phyloP scores from a whole-genome alignment of 2,113 vertebrate genomes.

The Lanius collurio region DNA sequence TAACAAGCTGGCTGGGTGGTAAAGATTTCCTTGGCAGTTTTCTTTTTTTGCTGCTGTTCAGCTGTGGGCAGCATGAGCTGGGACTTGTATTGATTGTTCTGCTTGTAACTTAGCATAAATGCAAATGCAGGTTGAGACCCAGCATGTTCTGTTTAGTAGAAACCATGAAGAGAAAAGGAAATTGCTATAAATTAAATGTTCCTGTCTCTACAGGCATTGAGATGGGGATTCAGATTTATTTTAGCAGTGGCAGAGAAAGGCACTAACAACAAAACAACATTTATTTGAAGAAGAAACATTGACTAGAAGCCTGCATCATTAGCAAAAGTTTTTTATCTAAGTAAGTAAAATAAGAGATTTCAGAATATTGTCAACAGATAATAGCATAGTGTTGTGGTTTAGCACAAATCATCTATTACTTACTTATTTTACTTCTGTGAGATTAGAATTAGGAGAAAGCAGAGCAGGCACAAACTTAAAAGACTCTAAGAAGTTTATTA shows the following conservation, averaged over 20 bases:
- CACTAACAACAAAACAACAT: constrained; percentile 40
- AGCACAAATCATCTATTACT: too few relatives aligned
- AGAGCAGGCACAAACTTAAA: too few relatives aligned
- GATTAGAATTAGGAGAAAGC: too few relatives aligned
- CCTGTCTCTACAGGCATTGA: constrained; percentile 64
- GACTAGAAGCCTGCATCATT: constrained; percentile 6
- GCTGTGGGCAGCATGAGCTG: not conserved
- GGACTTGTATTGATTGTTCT: constrained; percentile 5
- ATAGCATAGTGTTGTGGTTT: not conserved
- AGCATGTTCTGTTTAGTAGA: constrained; percentile 67
- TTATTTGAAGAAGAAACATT: constrained; percentile 38
- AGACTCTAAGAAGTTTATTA: too few relatives aligned
- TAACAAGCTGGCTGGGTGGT: not conserved
- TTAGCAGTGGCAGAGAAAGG: constrained; percentile 22
- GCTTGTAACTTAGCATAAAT: constrained; percentile 61
- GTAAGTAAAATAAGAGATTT: not conserved
- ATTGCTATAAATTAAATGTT: constrained; percentile 73
- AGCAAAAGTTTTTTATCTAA: constrained; percentile 23
- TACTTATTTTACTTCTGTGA: too few relatives aligned
- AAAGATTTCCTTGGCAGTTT: not conserved
- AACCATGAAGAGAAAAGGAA: constrained; percentile 61
- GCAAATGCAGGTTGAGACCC: constrained; percentile 67
- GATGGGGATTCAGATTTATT: constrained; percentile 67
- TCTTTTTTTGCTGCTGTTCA: not conserved
- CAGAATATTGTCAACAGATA: not conserved